Evolutionary conservation across 1,140 invertebrate species (phyloP).

Genomic region (Nixonia krombeini): DNA sequence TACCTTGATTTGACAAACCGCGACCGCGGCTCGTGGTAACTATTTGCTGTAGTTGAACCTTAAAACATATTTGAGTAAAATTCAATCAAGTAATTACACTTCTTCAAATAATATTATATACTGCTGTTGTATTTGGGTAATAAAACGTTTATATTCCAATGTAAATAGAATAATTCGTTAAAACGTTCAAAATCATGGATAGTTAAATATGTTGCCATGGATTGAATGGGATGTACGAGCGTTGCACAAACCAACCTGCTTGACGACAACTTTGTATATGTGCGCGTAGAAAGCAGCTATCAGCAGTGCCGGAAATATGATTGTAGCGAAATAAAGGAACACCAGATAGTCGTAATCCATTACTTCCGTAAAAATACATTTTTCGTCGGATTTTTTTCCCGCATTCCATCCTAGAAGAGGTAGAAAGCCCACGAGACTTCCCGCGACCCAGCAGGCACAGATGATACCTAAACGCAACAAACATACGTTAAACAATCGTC

Average conservation of each 20-base stretch:
- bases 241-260: constrained; percentile 77
- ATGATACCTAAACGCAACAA: too few species aligned
- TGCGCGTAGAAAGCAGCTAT: constrained; percentile 89
- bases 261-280: constrained; percentile 89
- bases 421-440: constrained; percentile 84
- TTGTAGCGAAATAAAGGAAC: constrained; percentile 90
- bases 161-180: too few species aligned
- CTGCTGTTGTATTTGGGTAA: too few species aligned
- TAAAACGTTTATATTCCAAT: too few species aligned
- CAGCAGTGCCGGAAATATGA: constrained; percentile 86
- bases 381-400: constrained; percentile 68
- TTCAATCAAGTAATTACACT: not conserved
- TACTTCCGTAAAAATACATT: constrained; percentile 86
- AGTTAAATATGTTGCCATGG: too few species aligned
- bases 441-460: constrained; percentile 86
- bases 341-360: constrained; percentile 92
- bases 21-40: constrained; percentile 73
- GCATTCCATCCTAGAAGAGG: constrained; percentile 90
- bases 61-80: not conserved
- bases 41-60: constrained; percentile 72
- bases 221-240: too few species aligned
- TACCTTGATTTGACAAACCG: constrained; percentile 52
- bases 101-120: too few species aligned
- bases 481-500: too few species aligned
- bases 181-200: too few species aligned